These are phyloP conservation scores for Diorhabda sublineata DNA, from an alignment of 1,140 invertebrate species.

Conservation along the genomic window DNA sequence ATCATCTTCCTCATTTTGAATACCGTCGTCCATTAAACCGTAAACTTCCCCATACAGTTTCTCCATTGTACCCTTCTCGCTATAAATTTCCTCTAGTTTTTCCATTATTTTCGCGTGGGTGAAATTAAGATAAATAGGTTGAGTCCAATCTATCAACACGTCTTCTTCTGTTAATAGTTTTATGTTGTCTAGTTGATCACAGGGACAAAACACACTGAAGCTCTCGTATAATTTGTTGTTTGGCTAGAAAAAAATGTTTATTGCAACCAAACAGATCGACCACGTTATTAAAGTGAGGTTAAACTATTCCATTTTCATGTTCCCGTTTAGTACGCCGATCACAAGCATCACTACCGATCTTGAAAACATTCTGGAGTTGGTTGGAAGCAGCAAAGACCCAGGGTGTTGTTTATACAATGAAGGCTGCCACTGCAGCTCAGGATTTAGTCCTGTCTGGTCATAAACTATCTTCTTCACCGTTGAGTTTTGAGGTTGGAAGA, in stretches of 20 bases:
- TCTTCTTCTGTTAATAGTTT: slow-evolving; percentile 68
- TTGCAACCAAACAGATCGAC: background rate
- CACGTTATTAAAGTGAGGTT: too few relatives aligned
- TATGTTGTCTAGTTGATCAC: slow-evolving; percentile 63
- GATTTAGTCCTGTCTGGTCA: too few relatives aligned
- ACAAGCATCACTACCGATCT: too few relatives aligned
- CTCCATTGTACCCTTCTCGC: slow-evolving; percentile 61
- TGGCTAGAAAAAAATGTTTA: slow-evolving; percentile 54
- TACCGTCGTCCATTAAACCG: slow-evolving; percentile 40
- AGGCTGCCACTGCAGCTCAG: too few relatives aligned
- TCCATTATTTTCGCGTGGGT: slow-evolving; percentile 73
- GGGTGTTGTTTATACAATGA: too few relatives aligned
- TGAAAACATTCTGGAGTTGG: too few relatives aligned
- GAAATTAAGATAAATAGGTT: slow-evolving; percentile 77
- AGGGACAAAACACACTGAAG: slow-evolving; percentile 76
- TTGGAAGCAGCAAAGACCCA: too few relatives aligned
- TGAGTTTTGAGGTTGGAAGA: too few relatives aligned
- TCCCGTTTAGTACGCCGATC: too few relatives aligned
- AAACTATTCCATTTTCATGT: too few relatives aligned
- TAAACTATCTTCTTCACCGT: too few relatives aligned
- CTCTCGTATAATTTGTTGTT: slow-evolving; percentile 74
- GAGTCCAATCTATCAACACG: slow-evolving; percentile 69
- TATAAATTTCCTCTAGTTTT: slow-evolving; percentile 63
- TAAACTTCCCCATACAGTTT: slow-evolving; percentile 74
- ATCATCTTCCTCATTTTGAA: slow-evolving; percentile 24